Base-by-base conservation (phyloP, 1,140 invertebrate species). In the Cydia fagiglandana region DNA sequence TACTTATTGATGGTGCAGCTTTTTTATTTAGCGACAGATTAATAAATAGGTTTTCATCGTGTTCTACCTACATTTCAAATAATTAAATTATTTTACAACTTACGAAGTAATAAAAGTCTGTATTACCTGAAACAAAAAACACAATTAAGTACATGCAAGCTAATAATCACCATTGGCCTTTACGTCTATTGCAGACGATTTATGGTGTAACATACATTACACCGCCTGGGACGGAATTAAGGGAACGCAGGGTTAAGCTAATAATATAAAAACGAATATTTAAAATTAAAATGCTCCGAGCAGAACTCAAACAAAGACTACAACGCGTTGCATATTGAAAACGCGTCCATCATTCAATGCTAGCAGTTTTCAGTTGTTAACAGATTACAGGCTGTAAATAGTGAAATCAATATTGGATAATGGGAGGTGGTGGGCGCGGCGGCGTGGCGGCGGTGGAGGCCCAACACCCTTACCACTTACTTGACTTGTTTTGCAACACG, bases 391-490 rank as follows among this genome's bases (percentile, higher is more conserved):
- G 78, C 84, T 83, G 88, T 90, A 90, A 89, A 90, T 87, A 89
- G 85, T 90, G 85, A 86, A 92, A 92, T 92, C 89, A 89, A 91
- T 92, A 91, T 88, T 88, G 87, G 84, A 89, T 88, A 86, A 84
- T 89, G 84, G 82, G 82, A 83, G 86, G 85, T 77, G 85, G 86
- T 77, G 85, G 86, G 85, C 85, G 82, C 82, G 83, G 82, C 82
- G 83, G 80, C 80, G 82, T 78, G 83, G 78, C 75, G 75, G 77
- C 73, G 75, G 76, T 77, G 81, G 79, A 85, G 82, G 78, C 78
- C 81, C 76, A 77, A 80, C 77, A 79, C 84, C 84, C 86, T 79
- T 89, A 89, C 87, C 77, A 87, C 70, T 61, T 61, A 61, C 56
- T 61, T 17, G 12, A 24, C 56, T 61, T 61, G 56, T 70, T 70